A percentile compares a stretch with the other conserved stretches of the same genome.
Conservation (phyloP, 2,113 vertebrate species). For the Atrichornis clamosus region DNA sequence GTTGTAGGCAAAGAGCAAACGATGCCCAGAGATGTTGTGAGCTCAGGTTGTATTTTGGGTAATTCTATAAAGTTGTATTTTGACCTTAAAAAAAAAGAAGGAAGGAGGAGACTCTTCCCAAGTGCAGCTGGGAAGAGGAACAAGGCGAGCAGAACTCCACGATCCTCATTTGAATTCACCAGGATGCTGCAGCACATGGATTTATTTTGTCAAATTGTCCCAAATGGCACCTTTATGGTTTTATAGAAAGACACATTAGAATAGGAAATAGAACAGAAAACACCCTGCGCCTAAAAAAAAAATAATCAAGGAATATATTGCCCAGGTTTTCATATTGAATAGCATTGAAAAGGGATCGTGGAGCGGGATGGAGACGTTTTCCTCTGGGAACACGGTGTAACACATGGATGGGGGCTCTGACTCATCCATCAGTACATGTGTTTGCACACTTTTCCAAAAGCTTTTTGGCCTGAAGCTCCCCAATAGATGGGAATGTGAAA, state of each 20-base stretch:
- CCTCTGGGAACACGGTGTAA: background rate
- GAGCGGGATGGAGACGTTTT: background rate
- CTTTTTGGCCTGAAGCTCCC: background rate
- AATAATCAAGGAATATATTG: background rate
- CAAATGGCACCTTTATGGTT: background rate
- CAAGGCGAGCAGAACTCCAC: background rate
- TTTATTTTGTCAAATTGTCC: constrained; percentile 30
- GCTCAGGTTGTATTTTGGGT: background rate
- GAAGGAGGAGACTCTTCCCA: background rate
- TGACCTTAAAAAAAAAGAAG: constrained; percentile 1
- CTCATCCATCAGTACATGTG: background rate
- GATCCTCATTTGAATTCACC: background rate
- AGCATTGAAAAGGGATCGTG: background rate
- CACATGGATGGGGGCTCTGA: background rate
- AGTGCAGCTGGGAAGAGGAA: background rate
- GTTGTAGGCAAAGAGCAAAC: background rate
- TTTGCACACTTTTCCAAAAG: background rate
- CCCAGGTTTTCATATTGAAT: background rate
- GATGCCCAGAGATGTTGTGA: rapidly evolving
- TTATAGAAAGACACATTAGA: background rate
- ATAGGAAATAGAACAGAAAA: background rate
- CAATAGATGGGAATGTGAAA: background rate
- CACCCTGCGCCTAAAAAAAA: background rate
- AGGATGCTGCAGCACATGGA: background rate
- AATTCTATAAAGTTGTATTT: background rate